A percentile compares a stretch with the other conserved stretches of the same genome.
Conservation (phyloP, 2,888 invertebrate genomes). For the Dryobota labecula region DNA sequence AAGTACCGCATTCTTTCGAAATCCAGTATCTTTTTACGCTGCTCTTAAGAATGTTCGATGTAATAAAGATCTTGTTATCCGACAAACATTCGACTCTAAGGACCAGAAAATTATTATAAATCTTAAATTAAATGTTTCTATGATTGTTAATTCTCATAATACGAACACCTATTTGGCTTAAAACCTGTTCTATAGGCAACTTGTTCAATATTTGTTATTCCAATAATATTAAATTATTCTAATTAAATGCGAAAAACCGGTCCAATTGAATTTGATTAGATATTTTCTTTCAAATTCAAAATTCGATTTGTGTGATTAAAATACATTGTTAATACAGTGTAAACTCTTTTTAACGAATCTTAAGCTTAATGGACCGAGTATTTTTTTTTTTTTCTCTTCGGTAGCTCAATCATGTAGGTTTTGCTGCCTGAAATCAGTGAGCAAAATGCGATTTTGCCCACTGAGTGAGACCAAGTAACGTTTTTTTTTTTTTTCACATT, state of each 20-base stretch:
- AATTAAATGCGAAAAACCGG: slow-evolving; percentile 25
- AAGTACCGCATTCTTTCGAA: neutral
- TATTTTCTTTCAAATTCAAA: neutral
- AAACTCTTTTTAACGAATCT: too few relatives aligned
- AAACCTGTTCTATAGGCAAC: slow-evolving; percentile 24
- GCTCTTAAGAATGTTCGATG: neutral
- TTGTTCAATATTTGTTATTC: neutral
- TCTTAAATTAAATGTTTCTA: neutral
- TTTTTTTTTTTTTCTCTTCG: too few relatives aligned
- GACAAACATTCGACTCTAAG: neutral
- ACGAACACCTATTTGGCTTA: neutral
- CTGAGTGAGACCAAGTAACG: too few relatives aligned
- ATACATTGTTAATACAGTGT: neutral
- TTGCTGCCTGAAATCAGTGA: too few relatives aligned
- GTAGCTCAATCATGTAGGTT: too few relatives aligned
- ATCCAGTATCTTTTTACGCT: neutral
- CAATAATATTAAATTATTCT: slow-evolving; percentile 23
- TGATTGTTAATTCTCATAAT: slow-evolving; percentile 7
- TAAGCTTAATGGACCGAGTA: too few relatives aligned
- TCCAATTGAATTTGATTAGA: neutral
- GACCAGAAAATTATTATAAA: neutral
- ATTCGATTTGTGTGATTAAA: neutral
- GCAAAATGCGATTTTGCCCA: too few relatives aligned
- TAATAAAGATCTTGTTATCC: too few relatives aligned
- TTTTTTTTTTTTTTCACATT: too few relatives aligned